phyloP scores from a whole-genome alignment of 1,140 invertebrate genomes.

The Dreissena rostriformis region DNA sequence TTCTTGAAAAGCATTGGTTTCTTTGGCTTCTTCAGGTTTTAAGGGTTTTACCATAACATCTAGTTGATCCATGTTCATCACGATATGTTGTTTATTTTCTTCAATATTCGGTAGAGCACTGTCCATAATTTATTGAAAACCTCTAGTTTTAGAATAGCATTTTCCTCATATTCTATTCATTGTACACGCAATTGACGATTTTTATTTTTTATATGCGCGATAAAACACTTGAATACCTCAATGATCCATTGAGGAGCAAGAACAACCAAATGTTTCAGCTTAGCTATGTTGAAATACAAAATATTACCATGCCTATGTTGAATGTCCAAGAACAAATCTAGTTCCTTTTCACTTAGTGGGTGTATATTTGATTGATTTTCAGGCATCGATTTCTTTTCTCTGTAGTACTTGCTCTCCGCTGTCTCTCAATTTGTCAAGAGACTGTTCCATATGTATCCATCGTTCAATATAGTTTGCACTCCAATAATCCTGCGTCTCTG shows the following conservation, averaged over 20 bases:
- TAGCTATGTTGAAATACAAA: slow-evolving; percentile 21
- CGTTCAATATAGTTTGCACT: background rate
- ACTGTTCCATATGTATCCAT: slow-evolving; percentile 23
- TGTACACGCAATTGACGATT: background rate
- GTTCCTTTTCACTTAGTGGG: slow-evolving; percentile 12
- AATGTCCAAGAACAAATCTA: slow-evolving; percentile 15
- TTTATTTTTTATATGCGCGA: slow-evolving; percentile 29
- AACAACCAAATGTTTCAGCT: slow-evolving; percentile 7
- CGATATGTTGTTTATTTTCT: slow-evolving; percentile 1
- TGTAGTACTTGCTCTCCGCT: slow-evolving; percentile 20
- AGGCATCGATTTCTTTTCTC: slow-evolving; percentile 6
- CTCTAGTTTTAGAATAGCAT: slow-evolving; percentile 12
- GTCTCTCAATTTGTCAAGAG: slow-evolving; percentile 1
- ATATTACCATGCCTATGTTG: slow-evolving; percentile 31
- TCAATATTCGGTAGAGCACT: background rate
- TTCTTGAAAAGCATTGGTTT: background rate
- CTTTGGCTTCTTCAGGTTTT: background rate
- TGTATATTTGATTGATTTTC: background rate
- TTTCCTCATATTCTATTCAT: slow-evolving; percentile 18
- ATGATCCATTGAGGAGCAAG: slow-evolving; percentile 44
- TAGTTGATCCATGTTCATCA: slow-evolving; percentile 37
- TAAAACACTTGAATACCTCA: slow-evolving; percentile 41
- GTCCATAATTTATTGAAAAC: slow-evolving; percentile 38
- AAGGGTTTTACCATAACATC: slow-evolving; percentile 26
- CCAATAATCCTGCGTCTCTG: slow-evolving; percentile 27